Base-by-base conservation (phyloP, 2,113 vertebrate genomes). In the Diphyllodes magnificus region DNA sequence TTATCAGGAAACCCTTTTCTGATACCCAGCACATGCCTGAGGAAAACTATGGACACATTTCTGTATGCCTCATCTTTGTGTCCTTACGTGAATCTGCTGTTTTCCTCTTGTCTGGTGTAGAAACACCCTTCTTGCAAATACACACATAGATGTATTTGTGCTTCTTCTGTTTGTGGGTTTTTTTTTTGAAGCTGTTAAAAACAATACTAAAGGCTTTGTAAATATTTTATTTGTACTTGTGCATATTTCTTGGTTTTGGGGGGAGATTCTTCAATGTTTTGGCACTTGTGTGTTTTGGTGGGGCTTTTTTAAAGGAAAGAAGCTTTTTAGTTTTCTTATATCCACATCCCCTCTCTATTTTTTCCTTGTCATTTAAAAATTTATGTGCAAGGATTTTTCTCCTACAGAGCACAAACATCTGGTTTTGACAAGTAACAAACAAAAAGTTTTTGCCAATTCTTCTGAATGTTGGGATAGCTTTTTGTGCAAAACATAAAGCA, bases 121-220 rank as follows among this genome's bases (percentile, higher is more conserved):
- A 82, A 88, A 73, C 22, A 61, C 6, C 16, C 18, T 45, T 69
- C 31, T 65, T 4, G 3, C 37, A 56, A 85, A 24, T 54, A 50
- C 7, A 50, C 14, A 50, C 15, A 25, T 6, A 66, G 18, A 37
- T 13, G 21, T 49, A 22, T 73, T 83, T 73, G 18, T 86, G 44
- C 11, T 3, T 10, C 2, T 49, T 24, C 6, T 12, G 6, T 1
- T 39, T 59, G 11, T 13, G 19, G 4, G 16, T 1, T 1, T 1
- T 2, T 15, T 73, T 73, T 89, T 64, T n/a, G 1, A 51, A 82
- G 21, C 20, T 63, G 15, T 90, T 85, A 60, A 56, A 37, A 86
- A 35, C 30, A 77, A 24, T 47, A 54, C 9, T 56, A 23, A 79
- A 79, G 27, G 27, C 19, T 90, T 76, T 72, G 16, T 35, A 82